phyloP scores from a whole-genome alignment of 2,888 invertebrate species.

The Agriopis marginaria region DNA sequence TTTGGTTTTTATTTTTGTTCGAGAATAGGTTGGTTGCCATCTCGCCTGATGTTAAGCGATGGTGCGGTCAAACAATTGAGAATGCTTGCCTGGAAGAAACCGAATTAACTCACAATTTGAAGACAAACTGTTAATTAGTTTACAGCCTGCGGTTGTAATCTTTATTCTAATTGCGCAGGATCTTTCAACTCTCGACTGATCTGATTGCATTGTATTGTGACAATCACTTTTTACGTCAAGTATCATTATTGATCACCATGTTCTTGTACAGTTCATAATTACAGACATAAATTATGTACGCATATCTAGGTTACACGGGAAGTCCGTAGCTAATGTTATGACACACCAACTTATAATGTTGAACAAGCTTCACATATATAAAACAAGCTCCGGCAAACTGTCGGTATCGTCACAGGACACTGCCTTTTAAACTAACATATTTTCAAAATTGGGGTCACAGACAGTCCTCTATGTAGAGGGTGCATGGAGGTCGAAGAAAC shows the following conservation, averaged over 20 bases:
- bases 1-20: too few species aligned
- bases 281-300: not conserved
- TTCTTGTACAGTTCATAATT: not conserved
- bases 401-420: too few species aligned
- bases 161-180: conserved; percentile 16
- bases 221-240: not conserved
- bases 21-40: too few species aligned
- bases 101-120: too few species aligned
- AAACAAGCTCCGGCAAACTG: too few species aligned
- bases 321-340: not conserved
- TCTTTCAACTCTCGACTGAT: not conserved
- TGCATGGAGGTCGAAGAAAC: too few species aligned
- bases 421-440: too few species aligned
- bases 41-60: too few species aligned
- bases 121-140: not conserved
- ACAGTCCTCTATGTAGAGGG: too few species aligned
- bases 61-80: too few species aligned
- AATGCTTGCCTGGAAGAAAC: too few species aligned
- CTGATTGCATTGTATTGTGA: not conserved
- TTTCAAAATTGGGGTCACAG: too few species aligned
- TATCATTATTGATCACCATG: not conserved
- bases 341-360: not conserved
- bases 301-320: not conserved
- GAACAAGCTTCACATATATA: not conserved
- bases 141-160: conserved; percentile 37